These are phyloP conservation scores for Podarcis lilfordi DNA, from an alignment of 2,797 vertebrate genomes.

Conservation along the genomic window DNA sequence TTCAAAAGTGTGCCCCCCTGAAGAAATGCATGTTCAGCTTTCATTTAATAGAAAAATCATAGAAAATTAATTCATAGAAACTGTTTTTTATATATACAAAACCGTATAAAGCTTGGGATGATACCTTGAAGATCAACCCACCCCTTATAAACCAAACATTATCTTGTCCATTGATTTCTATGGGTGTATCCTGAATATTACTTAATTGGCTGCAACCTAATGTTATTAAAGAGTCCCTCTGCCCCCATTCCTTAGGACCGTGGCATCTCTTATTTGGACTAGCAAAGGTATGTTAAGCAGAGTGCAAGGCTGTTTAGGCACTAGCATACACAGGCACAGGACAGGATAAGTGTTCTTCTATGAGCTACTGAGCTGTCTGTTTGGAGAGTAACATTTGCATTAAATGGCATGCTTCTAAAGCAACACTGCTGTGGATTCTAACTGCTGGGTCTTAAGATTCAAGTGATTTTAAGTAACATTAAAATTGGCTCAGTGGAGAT, in stretches of 20 bases:
- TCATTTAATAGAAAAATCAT: neutral
- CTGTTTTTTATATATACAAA: too few species aligned
- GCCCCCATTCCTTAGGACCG: neutral
- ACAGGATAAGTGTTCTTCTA: neutral
- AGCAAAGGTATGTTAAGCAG: neutral
- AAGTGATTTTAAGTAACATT: neutral
- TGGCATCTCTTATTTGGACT: neutral
- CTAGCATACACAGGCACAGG: neutral
- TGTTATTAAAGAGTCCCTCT: neutral
- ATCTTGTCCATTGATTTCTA: too few species aligned
- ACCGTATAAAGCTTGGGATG: too few species aligned
- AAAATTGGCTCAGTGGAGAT: neutral
- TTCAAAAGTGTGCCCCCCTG: too few species aligned
- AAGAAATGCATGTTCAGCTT: neutral
- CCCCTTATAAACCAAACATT: too few species aligned
- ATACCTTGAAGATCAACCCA: too few species aligned
- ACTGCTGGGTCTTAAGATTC: neutral
- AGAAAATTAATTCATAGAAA: too few species aligned
- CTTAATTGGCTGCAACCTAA: neutral
- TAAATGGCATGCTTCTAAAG: neutral
- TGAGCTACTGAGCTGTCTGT: neutral
- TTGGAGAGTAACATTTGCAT: neutral
- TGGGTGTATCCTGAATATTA: too few species aligned
- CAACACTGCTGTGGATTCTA: neutral
- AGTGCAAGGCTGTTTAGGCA: neutral